Evolutionary conservation across 2,888 invertebrate species (phyloP).

Genomic region (Spatulosminthurus flaviceps): DNA sequence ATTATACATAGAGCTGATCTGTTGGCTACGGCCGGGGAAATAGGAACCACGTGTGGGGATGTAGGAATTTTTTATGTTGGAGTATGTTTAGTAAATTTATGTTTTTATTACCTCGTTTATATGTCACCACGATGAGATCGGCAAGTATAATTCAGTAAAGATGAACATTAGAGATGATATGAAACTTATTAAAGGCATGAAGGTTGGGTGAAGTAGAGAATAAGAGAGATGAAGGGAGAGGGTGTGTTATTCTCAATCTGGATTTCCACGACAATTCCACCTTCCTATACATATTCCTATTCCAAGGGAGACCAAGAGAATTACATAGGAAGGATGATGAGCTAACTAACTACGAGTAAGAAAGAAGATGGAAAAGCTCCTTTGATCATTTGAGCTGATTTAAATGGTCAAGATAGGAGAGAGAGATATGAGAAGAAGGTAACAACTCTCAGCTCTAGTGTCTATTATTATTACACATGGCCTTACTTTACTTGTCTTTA

Average conservation of each 20-base stretch:
- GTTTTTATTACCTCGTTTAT: conserved; percentile 35
- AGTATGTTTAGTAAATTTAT: conserved; percentile 17
- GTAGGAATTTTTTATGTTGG: conserved; percentile 16
- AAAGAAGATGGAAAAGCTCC: conserved; percentile 32
- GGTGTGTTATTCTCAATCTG: conserved; percentile 21
- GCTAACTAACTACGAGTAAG: too few species aligned
- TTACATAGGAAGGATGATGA: background rate
- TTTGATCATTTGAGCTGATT: conserved; percentile 33
- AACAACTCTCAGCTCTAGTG: conserved; percentile 8
- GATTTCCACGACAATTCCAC: conserved; percentile 33
- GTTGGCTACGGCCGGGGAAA: too few species aligned
- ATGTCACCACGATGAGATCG: conserved; percentile 40
- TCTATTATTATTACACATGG: background rate
- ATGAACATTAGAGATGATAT: conserved; percentile 15
- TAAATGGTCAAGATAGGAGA: conserved; percentile 33
- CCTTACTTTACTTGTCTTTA: background rate
- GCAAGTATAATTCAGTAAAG: conserved; percentile 28
- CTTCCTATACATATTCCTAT: too few species aligned
- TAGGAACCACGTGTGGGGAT: background rate
- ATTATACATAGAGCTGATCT: too few species aligned
- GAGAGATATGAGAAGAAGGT: conserved; percentile 1
- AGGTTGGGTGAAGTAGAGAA: conserved; percentile 5
- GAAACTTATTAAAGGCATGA: conserved; percentile 8
- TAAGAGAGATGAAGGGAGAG: background rate
- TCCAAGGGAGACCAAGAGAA: too few species aligned